These are phyloP conservation scores for Drosophila lini DNA, from an alignment of 1,140 invertebrate species.

Conservation along the genomic window DNA sequence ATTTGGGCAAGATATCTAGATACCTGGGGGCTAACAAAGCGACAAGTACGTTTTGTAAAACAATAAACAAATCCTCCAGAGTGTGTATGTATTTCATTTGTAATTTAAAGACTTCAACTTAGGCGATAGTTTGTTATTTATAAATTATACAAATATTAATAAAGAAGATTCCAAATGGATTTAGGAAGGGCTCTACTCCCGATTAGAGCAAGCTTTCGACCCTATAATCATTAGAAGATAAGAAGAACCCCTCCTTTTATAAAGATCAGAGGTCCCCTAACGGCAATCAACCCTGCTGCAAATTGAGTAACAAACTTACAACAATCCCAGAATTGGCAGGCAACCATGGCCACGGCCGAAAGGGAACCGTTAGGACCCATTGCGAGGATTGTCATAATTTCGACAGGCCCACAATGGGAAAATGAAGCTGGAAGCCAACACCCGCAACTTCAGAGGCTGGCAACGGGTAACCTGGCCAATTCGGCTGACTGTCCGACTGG, in stretches of 20 bases:
- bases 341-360: not conserved
- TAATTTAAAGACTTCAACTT: not conserved
- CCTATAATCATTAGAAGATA: slow-evolving; percentile 45
- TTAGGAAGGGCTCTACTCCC: slow-evolving; percentile 16
- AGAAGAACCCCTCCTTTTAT: slow-evolving; percentile 28
- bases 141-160: too few relatives aligned
- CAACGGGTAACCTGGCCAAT: slow-evolving; percentile 21
- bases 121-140: too few relatives aligned
- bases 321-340: slow-evolving; percentile 44
- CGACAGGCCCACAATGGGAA: slow-evolving; percentile 58
- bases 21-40: too few relatives aligned
- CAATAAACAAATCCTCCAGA: not conserved
- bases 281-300: slow-evolving; percentile 41
- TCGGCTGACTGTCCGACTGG: slow-evolving; percentile 57
- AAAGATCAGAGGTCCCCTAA: slow-evolving; percentile 9
- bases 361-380: slow-evolving; percentile 61
- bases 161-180: accelerated
- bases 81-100: not conserved
- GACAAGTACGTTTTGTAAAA: not conserved
- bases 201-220: slow-evolving; percentile 18
- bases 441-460: slow-evolving; percentile 59
- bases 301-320: slow-evolving; percentile 79
- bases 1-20: not conserved
- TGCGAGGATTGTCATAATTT: slow-evolving; percentile 76
- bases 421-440: slow-evolving; percentile 49